Percentiles rank a stretch among this genome's conserved stretches.
phyloP scores from a whole-genome alignment of 23 tunicate genomes.

The Corella eumyota region DNA sequence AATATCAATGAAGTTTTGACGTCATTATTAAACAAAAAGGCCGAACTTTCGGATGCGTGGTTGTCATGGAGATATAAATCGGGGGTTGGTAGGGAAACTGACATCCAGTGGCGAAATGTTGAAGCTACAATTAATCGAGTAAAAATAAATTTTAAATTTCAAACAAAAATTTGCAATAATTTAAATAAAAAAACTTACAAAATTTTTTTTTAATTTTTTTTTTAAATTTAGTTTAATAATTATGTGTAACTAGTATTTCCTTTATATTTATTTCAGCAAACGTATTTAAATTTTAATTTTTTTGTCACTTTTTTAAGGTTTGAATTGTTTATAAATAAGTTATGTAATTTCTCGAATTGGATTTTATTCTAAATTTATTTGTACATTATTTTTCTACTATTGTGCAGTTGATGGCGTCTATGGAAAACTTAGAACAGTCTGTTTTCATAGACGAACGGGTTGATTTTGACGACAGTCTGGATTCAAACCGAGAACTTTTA shows the following conservation, averaged over 20 bases:
- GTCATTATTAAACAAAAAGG: too few species aligned
- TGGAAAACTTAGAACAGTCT: constrained; percentile 43
- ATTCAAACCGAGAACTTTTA: constrained; percentile 21
- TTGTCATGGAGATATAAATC: constrained; percentile 65
- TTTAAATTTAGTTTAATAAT: too few species aligned
- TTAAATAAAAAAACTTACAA: too few species aligned
- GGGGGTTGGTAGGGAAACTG: constrained; percentile 48
- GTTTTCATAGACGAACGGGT: constrained; percentile 41
- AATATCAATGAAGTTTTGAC: constrained; percentile 15
- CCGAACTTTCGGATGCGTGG: constrained; percentile 54
- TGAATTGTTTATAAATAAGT: too few species aligned
- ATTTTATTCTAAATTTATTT: too few species aligned
- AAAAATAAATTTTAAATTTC: background rate
- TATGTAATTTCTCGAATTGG: too few species aligned
- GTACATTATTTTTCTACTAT: too few species aligned
- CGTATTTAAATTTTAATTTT: too few species aligned
- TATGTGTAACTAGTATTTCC: too few species aligned
- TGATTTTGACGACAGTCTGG: constrained; percentile 29
- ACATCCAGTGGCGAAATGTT: constrained; percentile 36
- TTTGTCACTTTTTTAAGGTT: too few species aligned
- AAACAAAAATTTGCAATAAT: background rate
- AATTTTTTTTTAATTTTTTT: too few species aligned
- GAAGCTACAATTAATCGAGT: constrained; percentile 46
- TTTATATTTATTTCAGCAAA: too few species aligned
- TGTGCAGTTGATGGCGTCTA: constrained; percentile 58